Evolutionary conservation across 2,113 vertebrate genomes (phyloP).

Genomic region (Budorcas taxicolor): DNA sequence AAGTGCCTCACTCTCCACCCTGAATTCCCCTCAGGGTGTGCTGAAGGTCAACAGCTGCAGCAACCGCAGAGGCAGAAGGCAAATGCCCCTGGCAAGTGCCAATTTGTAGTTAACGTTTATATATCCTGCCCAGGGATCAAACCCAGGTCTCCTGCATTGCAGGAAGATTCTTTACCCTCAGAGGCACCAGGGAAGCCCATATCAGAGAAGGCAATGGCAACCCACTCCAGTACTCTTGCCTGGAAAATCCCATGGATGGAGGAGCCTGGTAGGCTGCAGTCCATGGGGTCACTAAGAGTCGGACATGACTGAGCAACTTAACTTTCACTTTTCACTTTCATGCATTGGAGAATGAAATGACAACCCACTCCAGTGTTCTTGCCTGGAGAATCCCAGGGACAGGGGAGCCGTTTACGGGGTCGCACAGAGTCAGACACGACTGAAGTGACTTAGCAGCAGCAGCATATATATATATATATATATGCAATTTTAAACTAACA

Average conservation of each 20-base stretch:
- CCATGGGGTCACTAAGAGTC: too few species aligned
- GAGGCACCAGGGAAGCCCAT: neutral
- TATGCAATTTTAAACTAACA: neutral
- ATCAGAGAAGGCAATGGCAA: too few species aligned
- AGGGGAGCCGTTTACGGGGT: too few species aligned
- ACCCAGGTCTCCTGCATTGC: neutral
- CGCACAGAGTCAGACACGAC: too few species aligned
- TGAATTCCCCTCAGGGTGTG: neutral
- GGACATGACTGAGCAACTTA: rapidly evolving
- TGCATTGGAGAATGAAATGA: too few species aligned
- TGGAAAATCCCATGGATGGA: too few species aligned
- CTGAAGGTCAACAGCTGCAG: neutral
- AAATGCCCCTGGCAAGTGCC: neutral
- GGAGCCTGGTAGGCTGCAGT: too few species aligned
- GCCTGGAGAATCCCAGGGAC: too few species aligned
- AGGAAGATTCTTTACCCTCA: neutral
- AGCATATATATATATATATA: neutral
- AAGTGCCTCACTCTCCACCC: neutral
- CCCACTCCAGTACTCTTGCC: too few species aligned
- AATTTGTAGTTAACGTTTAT: neutral
- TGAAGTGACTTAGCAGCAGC: too few species aligned
- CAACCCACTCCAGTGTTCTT: too few species aligned
- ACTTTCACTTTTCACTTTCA: too few species aligned
- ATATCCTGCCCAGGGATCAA: neutral
- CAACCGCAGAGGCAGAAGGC: neutral